Percentiles rank a stretch among this genome's conserved stretches.
phyloP scores from a whole-genome alignment of 92 coral and sea anemone species.

The Porites rus region DNA sequence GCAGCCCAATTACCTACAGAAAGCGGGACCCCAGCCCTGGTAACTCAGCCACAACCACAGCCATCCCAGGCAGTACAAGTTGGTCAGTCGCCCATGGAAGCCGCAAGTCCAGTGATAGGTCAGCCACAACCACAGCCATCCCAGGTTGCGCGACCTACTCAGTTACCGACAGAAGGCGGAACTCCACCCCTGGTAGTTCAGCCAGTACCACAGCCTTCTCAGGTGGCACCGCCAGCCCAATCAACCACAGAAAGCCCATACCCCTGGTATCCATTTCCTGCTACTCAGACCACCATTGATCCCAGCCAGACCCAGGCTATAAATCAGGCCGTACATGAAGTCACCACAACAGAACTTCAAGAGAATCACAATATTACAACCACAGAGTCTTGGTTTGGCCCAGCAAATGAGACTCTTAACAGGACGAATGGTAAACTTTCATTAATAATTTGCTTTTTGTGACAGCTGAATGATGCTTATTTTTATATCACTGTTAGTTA shows the following conservation, averaged over 20 bases:
- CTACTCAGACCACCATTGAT: conserved; percentile 29
- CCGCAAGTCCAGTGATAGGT: too few relatives aligned
- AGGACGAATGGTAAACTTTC: conserved; percentile 38
- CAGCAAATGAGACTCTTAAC: conserved; percentile 43
- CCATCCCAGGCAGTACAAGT: not conserved
- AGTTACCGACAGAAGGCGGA: not conserved
- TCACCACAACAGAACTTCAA: conserved; percentile 34
- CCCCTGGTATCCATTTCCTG: conserved; percentile 22
- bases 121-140: too few relatives aligned
- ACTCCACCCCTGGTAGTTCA: conserved; percentile 14
- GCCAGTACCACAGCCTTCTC: conserved; percentile 25
- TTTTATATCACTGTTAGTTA: too few relatives aligned
- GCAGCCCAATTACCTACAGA: too few relatives aligned
- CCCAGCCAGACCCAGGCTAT: conserved; percentile 52
- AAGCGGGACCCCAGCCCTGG: too few relatives aligned
- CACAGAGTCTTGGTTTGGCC: conserved; percentile 40
- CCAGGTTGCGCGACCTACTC: too few relatives aligned
- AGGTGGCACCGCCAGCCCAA: conserved; percentile 24
- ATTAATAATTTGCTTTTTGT: not conserved
- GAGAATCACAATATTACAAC: conserved; percentile 31
- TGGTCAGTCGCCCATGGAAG: too few relatives aligned
- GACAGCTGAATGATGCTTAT: not conserved
- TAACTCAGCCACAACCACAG: too few relatives aligned
- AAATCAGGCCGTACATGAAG: conserved; percentile 37
- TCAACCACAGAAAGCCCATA: conserved; percentile 16